These are phyloP conservation scores for Amblyjoppa proteus DNA, from an alignment of 2,888 invertebrate genomes.

Conservation along the genomic window DNA sequence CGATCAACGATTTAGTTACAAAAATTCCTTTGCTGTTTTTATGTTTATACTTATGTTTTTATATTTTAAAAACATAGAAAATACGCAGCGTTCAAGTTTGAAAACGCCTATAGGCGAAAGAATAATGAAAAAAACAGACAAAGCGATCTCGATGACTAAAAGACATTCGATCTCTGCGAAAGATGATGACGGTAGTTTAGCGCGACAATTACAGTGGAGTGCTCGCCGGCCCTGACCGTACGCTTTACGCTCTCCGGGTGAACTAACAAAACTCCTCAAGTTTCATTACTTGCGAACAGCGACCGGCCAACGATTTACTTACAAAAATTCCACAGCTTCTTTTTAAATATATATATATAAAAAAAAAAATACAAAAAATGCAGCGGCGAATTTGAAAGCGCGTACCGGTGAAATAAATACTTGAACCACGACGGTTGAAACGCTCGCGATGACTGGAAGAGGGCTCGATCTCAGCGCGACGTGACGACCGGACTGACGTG, in stretches of 20 bases:
- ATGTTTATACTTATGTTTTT: no score
- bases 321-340: neutral
- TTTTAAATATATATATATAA: neutral
- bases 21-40: no score
- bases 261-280: constrained; percentile 30
- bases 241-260: constrained; percentile 24
- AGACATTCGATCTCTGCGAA: constrained; percentile 6
- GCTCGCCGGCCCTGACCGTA: constrained; percentile 67
- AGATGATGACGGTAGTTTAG: constrained; percentile 29
- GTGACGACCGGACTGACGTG: constrained; percentile 29
- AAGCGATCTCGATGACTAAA: no score
- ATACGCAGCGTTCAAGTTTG: no score
- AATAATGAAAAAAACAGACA: neutral
- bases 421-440: neutral
- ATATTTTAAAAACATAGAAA: no score
- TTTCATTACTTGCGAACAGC: neutral
- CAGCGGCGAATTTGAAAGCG: neutral
- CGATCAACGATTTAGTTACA: no score
- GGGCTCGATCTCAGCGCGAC: constrained; percentile 11
- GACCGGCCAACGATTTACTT: neutral
- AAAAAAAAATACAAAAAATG: constrained; percentile 12
- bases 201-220: constrained; percentile 64
- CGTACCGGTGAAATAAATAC: neutral
- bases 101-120: neutral
- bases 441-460: neutral